Conservation (phyloP, 2,113 vertebrate species). For the Phyllostomus discolor region DNA sequence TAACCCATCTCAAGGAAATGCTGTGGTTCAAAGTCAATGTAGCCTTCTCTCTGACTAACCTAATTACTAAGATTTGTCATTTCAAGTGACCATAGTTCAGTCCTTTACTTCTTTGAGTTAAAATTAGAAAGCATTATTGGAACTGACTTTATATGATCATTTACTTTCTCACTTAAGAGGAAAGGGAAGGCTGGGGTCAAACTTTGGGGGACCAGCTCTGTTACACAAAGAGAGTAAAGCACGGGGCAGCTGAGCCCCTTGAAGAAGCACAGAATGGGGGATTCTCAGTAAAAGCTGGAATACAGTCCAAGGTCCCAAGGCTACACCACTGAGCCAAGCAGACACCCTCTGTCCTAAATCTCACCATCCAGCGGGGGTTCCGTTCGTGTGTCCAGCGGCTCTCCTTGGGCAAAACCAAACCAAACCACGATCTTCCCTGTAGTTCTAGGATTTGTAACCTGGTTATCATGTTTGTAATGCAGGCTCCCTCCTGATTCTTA, state of each 20-base stretch:
- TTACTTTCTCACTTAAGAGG: not conserved
- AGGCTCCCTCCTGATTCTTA: not conserved
- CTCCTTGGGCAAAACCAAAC: not conserved
- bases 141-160: not conserved
- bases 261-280: not conserved
- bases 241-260: accelerated
- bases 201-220: not conserved
- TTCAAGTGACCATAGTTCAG: not conserved
- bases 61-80: not conserved
- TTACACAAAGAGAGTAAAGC: not conserved
- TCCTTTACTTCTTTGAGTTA: not conserved
- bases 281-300: not conserved
- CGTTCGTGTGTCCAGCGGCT: not conserved
- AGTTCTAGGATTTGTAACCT: not conserved
- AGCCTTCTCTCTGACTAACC: not conserved
- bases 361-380: not conserved
- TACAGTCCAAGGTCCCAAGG: not conserved
- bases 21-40: accelerated
- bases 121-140: not conserved
- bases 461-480: not conserved
- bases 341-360: not conserved
- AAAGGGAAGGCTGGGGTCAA: not conserved
- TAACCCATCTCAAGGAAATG: not conserved
- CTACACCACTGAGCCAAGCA: accelerated
- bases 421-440: not conserved